Base-by-base conservation (phyloP, 2,888 invertebrate species). In the Trypoxylon attenuatum region DNA sequence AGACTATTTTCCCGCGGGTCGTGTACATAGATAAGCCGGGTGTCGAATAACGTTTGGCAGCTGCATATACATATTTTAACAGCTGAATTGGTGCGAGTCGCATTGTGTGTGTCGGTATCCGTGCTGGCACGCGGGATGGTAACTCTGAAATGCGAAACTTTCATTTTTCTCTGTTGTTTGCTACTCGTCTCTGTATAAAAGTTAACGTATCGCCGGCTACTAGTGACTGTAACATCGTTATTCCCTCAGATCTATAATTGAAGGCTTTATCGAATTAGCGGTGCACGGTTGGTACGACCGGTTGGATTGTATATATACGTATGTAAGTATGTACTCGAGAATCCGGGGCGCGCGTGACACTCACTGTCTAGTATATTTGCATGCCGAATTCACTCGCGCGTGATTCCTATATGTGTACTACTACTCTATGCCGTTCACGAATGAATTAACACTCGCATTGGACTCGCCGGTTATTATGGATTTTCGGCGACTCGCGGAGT, bases 301-400 rank as follows among this genome's bases (percentile, higher is more conserved):
- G 16, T n/a, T 21, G 13, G 21, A 21, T 2, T 6, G 2, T 21
- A 5, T 19, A 38, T n/a, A 21, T 18, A 15, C 29, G 25, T 2
- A 10, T 21, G 42, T 6, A 23, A 15, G 25, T 15, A 10, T n/a
- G n/a, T n/a, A n/a, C n/a, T n/a, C n/a, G n/a, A n/a, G n/a, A n/a
- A 3, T 13, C 4, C 13, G 10, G 3, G 13, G 33, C 47, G 55
- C 49, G 49, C 67, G 52, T 50, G 46, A 50, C 64, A 46, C 53
- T 56, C 42, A 47, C 51, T 51, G 43, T n/a, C 16, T 27, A 38
- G 38, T 38, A 57, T 61, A 61, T 73, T 70, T 67, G 43, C 66
- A 51, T 41, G 67, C 15, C 50, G 60, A 73, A 70, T 64, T 59
- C 68, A 64, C 49, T 56, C 16, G 51, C 58, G 73, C 70, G 54